Conservation (phyloP, 2,113 vertebrate species). For the Platichthys stellatus region DNA sequence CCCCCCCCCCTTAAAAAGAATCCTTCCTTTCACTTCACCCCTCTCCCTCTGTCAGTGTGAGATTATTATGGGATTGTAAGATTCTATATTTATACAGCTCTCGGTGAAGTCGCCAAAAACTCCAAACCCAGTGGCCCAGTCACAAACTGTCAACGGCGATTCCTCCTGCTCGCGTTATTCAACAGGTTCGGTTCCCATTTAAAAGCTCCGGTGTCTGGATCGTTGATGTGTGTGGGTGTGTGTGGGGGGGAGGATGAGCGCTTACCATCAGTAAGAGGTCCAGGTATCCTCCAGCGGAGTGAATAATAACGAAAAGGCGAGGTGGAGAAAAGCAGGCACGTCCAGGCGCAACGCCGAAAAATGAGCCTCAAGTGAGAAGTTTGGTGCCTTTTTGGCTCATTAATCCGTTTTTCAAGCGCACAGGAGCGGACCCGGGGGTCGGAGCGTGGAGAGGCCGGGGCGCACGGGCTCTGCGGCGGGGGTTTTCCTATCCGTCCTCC, state of each 20-base stretch:
- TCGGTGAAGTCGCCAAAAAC: not conserved
- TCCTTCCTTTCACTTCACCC: not conserved
- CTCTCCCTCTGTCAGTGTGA: not conserved
- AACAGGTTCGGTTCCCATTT: not conserved
- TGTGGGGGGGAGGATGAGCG: slow-evolving; percentile 1
- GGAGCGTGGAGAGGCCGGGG: slow-evolving; percentile 34
- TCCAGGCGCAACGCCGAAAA: slow-evolving; percentile 63
- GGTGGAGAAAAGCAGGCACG: slow-evolving; percentile 61
- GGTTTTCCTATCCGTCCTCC: slow-evolving; percentile 62
- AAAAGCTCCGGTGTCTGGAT: not conserved
- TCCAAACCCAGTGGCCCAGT: not conserved
- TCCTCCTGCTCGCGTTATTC: not conserved
- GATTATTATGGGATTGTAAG: too few species aligned
- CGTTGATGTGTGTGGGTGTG: not conserved
- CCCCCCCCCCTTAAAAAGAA: not conserved
- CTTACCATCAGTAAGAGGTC: slow-evolving; percentile 83
- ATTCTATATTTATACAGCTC: not conserved
- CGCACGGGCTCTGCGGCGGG: slow-evolving; percentile 45
- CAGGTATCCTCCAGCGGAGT: slow-evolving; percentile 75
- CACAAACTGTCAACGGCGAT: slow-evolving; percentile 11
- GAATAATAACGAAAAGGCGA: slow-evolving; percentile 60
- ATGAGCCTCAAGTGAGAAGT: slow-evolving; percentile 54
- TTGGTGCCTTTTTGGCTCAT: slow-evolving; percentile 58
- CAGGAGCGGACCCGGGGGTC: slow-evolving; percentile 12
- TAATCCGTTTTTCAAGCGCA: slow-evolving; percentile 70